Percentiles rank a stretch among this genome's conserved stretches.
Conservation (phyloP, 2,797 vertebrate species). For the Phoxinus dragarum region DNA sequence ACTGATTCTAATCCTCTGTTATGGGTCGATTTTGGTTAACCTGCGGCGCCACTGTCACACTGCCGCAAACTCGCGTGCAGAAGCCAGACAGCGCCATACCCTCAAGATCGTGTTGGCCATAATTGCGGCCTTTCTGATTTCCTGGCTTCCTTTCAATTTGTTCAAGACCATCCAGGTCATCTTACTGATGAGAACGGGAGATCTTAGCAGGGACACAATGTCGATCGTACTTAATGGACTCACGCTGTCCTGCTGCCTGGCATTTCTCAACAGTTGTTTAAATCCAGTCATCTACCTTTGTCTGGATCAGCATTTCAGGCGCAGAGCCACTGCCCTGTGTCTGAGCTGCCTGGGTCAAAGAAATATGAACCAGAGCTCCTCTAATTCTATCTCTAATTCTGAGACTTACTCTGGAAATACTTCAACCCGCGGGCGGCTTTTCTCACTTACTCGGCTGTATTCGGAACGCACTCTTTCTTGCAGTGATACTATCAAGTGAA, state of each 20-base stretch:
- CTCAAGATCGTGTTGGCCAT: constrained; percentile 85
- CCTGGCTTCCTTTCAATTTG: constrained; percentile 87
- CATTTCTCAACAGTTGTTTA: constrained; percentile 87
- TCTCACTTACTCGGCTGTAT: constrained; percentile 52
- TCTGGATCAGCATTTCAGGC: constrained; percentile 84
- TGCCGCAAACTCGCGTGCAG: constrained; percentile 65
- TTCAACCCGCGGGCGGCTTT: constrained; percentile 60
- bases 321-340: constrained; percentile 54
- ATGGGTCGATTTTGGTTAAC: constrained; percentile 78
- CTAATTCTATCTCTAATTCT: constrained; percentile 66
- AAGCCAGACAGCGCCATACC: constrained; percentile 76
- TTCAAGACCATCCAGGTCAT: constrained; percentile 76
- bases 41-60: constrained; percentile 72
- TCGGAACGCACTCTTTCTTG: background rate
- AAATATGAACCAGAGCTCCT: constrained; percentile 55
- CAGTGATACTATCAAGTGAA: background rate
- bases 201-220: constrained; percentile 54
- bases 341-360: constrained; percentile 56
- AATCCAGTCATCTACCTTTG: constrained; percentile 87
- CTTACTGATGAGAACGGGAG: constrained; percentile 52
- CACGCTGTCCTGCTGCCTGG: constrained; percentile 80
- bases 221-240: constrained; percentile 70
- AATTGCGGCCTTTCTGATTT: constrained; percentile 82
- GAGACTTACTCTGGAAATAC: constrained; percentile 65
- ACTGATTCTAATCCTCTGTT: constrained; percentile 81